Percentiles rank a stretch among this genome's conserved stretches.
Evolutionary conservation across 2,888 invertebrate species (phyloP).

Genomic region (Rhorus exstirpatorius): DNA sequence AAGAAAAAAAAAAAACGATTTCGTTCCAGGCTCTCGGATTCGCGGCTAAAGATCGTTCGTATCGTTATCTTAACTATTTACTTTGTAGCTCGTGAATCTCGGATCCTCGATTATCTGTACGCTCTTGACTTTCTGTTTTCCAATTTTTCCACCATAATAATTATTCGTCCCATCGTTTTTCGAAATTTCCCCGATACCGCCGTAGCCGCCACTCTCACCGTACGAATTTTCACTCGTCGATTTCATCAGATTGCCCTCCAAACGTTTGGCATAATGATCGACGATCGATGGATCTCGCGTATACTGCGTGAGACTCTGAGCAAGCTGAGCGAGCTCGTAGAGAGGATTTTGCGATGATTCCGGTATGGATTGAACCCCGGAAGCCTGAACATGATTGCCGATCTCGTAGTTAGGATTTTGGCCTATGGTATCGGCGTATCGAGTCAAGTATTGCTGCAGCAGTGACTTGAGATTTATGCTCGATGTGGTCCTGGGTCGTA

Average conservation of each 20-base stretch:
- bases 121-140: slow-evolving; percentile 80
- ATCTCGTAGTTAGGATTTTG: slow-evolving; percentile 76
- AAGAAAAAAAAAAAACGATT: no score
- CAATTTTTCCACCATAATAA: slow-evolving; percentile 64
- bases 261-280: slow-evolving; percentile 57
- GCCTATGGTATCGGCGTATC: slow-evolving; percentile 77
- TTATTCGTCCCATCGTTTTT: slow-evolving; percentile 22
- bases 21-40: no score
- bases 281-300: slow-evolving; percentile 67
- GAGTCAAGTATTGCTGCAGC: slow-evolving; percentile 82
- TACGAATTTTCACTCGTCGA: slow-evolving; percentile 55
- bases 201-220: slow-evolving; percentile 71
- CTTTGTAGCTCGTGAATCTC: slow-evolving; percentile 75
- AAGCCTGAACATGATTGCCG: slow-evolving; percentile 44
- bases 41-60: no score
- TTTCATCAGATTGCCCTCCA: slow-evolving; percentile 26
- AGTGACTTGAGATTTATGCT: slow-evolving; percentile 84
- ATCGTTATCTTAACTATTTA: slow-evolving; percentile 45
- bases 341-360: slow-evolving; percentile 73
- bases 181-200: slow-evolving; percentile 47
- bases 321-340: slow-evolving; percentile 79
- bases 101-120: slow-evolving; percentile 83
- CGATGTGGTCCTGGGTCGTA: slow-evolving; percentile 76
- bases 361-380: not conserved
- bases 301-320: slow-evolving; percentile 75